Conservation (phyloP, 2,113 vertebrate species). For the Plecturocebus donacophilus region DNA sequence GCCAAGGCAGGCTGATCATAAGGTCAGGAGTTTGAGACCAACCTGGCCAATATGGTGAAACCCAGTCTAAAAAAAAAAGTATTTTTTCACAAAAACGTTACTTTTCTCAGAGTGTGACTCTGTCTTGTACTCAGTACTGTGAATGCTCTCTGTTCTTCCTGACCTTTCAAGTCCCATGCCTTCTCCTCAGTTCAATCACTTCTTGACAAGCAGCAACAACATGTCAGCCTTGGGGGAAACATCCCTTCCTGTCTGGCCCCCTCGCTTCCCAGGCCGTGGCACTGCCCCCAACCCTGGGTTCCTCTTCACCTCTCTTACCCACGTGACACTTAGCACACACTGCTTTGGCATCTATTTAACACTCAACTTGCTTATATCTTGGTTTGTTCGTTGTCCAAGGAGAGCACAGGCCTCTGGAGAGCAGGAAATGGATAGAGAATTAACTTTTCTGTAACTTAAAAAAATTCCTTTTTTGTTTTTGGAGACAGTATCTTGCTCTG, state of each 20-base stretch:
- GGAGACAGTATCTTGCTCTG: no score
- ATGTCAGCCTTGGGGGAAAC: background rate
- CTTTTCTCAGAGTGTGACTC: background rate
- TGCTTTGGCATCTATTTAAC: background rate
- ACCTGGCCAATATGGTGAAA: no score
- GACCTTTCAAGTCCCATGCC: background rate
- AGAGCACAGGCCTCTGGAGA: background rate
- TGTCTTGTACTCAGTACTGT: background rate
- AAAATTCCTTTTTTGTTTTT: background rate
- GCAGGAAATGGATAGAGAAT: background rate
- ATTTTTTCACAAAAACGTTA: background rate
- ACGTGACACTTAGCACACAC: accelerated
- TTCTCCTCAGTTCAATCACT: background rate
- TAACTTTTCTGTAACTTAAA: background rate
- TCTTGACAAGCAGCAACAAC: background rate
- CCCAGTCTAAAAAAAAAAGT: no score
- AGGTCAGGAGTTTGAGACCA: no score
- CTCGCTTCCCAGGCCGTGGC: background rate
- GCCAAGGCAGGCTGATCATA: no score
- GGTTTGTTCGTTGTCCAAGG: background rate
- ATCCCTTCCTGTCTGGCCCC: background rate
- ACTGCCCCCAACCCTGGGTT: no score
- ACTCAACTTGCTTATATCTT: background rate
- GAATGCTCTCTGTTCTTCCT: background rate
- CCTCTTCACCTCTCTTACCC: background rate